Evolutionary conservation across 1,140 invertebrate species (phyloP).

Genomic region (Leptopilina clavipes): DNA sequence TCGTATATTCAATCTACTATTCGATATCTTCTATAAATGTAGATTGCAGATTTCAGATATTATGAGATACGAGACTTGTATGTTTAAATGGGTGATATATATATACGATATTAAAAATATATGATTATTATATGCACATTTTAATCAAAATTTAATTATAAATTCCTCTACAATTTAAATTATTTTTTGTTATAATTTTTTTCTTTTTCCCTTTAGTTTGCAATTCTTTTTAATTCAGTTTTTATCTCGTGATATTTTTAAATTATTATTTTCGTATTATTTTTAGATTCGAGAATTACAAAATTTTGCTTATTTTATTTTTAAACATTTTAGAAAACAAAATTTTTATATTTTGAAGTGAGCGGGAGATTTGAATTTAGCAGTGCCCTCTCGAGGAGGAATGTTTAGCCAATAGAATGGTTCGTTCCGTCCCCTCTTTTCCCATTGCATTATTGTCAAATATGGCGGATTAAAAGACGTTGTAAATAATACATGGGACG

Average conservation of each 20-base stretch:
- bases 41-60: slow-evolving; percentile 45
- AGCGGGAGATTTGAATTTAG: neutral
- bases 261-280: too few relatives aligned
- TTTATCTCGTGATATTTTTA: too few relatives aligned
- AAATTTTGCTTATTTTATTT: too few relatives aligned
- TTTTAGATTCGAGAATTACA: too few relatives aligned
- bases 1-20: slow-evolving; percentile 37
- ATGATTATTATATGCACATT: slow-evolving; percentile 15
- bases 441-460: neutral
- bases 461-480: slow-evolving; percentile 14
- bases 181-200: too few relatives aligned
- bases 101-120: slow-evolving; percentile 28
- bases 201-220: too few relatives aligned
- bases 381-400: neutral
- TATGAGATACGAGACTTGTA: slow-evolving; percentile 46
- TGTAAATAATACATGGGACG: slow-evolving; percentile 21
- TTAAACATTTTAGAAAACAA: too few relatives aligned
- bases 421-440: neutral
- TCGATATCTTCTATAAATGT: slow-evolving; percentile 38
- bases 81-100: slow-evolving; percentile 50
- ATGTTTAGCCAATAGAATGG: neutral
- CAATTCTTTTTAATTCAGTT: neutral
- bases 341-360: slow-evolving; percentile 1
- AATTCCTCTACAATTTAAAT: neutral
- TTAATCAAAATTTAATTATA: neutral